A percentile compares a stretch with the other conserved stretches of the same genome.
These are phyloP conservation scores for Dicranocentrus wangi DNA, from an alignment of 2,888 invertebrate genomes.

Conservation along the genomic window DNA sequence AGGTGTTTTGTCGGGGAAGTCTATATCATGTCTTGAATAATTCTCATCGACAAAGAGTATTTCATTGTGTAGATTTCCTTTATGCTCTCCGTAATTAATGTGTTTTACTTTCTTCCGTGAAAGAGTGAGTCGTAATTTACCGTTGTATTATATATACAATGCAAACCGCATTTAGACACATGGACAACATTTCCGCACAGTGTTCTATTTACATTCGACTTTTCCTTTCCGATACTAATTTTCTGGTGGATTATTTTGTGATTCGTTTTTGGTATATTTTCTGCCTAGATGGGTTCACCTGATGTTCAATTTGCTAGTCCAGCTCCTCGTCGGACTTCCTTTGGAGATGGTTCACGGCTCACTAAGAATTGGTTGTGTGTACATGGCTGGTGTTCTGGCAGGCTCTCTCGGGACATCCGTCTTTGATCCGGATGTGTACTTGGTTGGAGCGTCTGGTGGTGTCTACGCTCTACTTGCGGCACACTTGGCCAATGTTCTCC, in stretches of 20 bases:
- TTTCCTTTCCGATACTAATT: neutral
- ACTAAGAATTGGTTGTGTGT: slow-evolving; percentile 84
- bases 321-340: slow-evolving; percentile 92
- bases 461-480: slow-evolving; percentile 97
- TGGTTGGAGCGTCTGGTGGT: slow-evolving; percentile 96
- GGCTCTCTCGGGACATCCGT: slow-evolving; percentile 88
- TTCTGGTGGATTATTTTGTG: neutral
- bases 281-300: slow-evolving; percentile 89
- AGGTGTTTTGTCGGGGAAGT: too few species aligned
- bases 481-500: slow-evolving; percentile 93
- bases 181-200: neutral
- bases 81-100: too few species aligned
- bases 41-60: too few species aligned
- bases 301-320: slow-evolving; percentile 94
- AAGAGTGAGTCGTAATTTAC: too few species aligned
- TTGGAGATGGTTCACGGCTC: slow-evolving; percentile 98
- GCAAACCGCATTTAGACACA: too few species aligned
- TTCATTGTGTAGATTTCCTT: too few species aligned
- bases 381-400: slow-evolving; percentile 93
- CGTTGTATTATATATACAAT: too few species aligned
- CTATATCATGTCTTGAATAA: too few species aligned
- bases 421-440: slow-evolving; percentile 93
- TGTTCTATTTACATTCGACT: neutral
- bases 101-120: too few species aligned
- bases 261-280: slow-evolving; percentile 22